phyloP scores from a whole-genome alignment of 2,113 vertebrate genomes.

The Pteronura brasiliensis region DNA sequence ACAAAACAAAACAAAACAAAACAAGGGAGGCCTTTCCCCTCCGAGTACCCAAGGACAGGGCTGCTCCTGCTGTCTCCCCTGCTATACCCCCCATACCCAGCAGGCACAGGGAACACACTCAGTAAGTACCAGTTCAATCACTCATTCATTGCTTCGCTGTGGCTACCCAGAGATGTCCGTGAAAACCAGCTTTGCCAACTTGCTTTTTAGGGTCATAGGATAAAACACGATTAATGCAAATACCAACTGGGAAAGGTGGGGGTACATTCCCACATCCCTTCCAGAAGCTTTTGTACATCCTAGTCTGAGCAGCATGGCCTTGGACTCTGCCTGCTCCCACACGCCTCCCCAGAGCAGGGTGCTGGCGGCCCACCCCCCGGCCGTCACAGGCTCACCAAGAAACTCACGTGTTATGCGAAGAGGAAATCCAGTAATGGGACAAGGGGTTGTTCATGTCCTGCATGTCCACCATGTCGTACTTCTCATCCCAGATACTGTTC shows the following conservation, averaged over 20 bases:
- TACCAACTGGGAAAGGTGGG: not conserved
- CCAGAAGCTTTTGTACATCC: not conserved
- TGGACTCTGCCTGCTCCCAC: not conserved
- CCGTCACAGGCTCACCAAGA: accelerated
- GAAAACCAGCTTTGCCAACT: not conserved
- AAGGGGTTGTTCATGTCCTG: conserved; percentile 98
- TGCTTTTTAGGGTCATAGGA: not conserved
- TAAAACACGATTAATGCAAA: not conserved
- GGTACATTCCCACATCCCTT: accelerated
- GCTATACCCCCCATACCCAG: not conserved
- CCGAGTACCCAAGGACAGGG: not conserved
- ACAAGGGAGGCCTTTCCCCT: not conserved
- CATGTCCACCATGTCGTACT: conserved; percentile 86
- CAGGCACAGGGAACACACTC: not conserved
- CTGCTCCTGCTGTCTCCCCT: not conserved
- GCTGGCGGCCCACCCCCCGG: accelerated
- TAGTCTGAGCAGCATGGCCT: not conserved
- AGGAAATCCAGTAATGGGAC: conserved; percentile 99
- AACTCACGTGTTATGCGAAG: conserved; percentile 98
- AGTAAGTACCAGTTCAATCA: not conserved
- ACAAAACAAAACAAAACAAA: not conserved
- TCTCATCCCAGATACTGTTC: conserved; percentile 96
- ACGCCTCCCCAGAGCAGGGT: accelerated
- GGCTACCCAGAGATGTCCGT: not conserved
- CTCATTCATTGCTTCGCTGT: not conserved